Conservation (phyloP, 2,113 vertebrate species). For the Electrona antarctica region DNA sequence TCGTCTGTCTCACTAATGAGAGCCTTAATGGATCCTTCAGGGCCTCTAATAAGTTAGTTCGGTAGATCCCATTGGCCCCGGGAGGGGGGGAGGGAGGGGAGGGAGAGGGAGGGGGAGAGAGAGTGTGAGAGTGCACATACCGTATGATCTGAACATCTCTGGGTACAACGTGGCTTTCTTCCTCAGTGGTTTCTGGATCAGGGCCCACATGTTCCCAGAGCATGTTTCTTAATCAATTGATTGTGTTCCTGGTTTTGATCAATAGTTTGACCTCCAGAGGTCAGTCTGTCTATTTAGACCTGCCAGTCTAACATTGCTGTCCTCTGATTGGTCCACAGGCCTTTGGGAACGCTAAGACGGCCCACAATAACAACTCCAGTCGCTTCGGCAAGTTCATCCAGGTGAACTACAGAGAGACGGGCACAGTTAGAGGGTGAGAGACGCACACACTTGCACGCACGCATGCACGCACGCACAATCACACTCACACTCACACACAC, state of each 20-base stretch:
- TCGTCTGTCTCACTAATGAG: slow-evolving; percentile 45
- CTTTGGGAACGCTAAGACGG: slow-evolving; percentile 97
- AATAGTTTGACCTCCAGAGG: background rate
- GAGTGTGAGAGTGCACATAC: too few relatives aligned
- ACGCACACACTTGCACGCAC: slow-evolving; percentile 4
- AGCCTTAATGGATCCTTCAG: slow-evolving; percentile 40
- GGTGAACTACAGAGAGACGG: slow-evolving; percentile 97
- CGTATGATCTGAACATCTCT: too few relatives aligned
- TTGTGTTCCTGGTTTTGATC: too few relatives aligned
- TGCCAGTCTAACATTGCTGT: background rate
- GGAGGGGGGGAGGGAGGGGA: too few relatives aligned
- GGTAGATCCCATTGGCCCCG: too few relatives aligned
- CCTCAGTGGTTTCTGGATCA: too few relatives aligned
- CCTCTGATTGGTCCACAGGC: slow-evolving; percentile 80
- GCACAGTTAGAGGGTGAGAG: slow-evolving; percentile 94
- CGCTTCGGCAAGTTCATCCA: slow-evolving; percentile 98
- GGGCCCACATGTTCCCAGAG: too few relatives aligned
- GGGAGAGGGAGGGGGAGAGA: too few relatives aligned
- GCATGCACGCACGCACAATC: background rate
- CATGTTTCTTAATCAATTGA: too few relatives aligned
- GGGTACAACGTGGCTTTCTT: too few relatives aligned
- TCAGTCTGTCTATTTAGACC: slow-evolving; percentile 12
- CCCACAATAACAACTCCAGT: slow-evolving; percentile 98
- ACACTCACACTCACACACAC: background rate
- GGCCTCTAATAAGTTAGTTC: slow-evolving; percentile 20